Conservation (phyloP, 1,140 invertebrate genomes). For the Drosophila yakuba region DNA sequence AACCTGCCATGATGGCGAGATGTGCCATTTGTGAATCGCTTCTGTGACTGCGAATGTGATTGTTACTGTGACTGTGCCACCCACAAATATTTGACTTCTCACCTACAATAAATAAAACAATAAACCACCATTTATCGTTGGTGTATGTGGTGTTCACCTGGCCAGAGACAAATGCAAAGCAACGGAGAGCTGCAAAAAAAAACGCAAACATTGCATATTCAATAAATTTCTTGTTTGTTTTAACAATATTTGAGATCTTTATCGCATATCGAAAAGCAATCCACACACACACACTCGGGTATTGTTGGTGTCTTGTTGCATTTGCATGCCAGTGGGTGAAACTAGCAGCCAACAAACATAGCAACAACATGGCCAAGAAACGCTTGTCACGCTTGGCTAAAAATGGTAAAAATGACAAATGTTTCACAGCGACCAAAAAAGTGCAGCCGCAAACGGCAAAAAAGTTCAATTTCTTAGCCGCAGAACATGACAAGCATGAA, state of each 20-base stretch:
- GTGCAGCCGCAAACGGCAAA: conserved; percentile 58
- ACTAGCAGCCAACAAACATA: conserved; percentile 41
- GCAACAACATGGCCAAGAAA: conserved; percentile 56
- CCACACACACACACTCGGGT: conserved; percentile 20
- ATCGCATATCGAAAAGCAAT: conserved; percentile 74
- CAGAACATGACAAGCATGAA: conserved; percentile 80
- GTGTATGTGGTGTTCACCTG: conserved; percentile 51
- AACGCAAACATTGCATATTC: conserved; percentile 71
- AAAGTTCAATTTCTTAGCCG: conserved; percentile 76
- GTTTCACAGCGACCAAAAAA: conserved; percentile 79
- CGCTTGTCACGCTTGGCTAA: conserved; percentile 80
- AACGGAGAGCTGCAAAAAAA: conserved; percentile 12
- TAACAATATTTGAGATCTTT: conserved; percentile 82
- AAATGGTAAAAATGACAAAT: conserved; percentile 83
- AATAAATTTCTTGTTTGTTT: conserved; percentile 83
- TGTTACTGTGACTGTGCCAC: conserved; percentile 51
- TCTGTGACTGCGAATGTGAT: conserved; percentile 25
- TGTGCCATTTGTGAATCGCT: conserved; percentile 76
- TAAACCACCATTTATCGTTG: conserved; percentile 56
- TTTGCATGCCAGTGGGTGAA: conserved; percentile 79
- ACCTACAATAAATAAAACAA: conserved; percentile 82
- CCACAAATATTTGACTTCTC: conserved; percentile 82
- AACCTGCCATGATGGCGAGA: conserved; percentile 67
- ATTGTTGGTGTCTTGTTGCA: conserved; percentile 53
- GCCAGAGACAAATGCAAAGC: conserved; percentile 73